These are phyloP conservation scores for Garra rufa DNA, from an alignment of 2,113 vertebrate genomes.

Conservation along the genomic window DNA sequence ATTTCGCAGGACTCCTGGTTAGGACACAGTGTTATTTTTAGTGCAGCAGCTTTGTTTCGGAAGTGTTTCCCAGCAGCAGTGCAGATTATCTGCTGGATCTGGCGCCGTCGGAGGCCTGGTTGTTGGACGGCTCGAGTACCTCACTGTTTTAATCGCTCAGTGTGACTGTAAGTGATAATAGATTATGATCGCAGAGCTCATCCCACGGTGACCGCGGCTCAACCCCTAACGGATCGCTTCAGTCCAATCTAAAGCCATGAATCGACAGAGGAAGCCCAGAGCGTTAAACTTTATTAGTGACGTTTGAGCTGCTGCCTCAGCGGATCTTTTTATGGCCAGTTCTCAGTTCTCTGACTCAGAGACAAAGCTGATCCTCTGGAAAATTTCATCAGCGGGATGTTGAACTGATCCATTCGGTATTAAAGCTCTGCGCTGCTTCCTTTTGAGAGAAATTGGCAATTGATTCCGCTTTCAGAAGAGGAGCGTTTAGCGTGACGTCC, in stretches of 20 bases:
- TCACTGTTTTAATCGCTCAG: constrained; percentile 4
- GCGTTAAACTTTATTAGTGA: neutral
- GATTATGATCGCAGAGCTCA: neutral
- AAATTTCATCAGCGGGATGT: constrained; percentile 43
- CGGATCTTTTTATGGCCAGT: constrained; percentile 47
- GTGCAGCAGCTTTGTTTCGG: neutral
- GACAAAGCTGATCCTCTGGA: constrained; percentile 48
- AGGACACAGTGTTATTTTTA: neutral
- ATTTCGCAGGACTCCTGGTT: neutral
- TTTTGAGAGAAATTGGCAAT: constrained; percentile 41
- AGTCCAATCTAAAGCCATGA: neutral
- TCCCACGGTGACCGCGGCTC: neutral
- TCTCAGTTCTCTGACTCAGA: constrained; percentile 43
- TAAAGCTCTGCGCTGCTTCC: constrained; percentile 1
- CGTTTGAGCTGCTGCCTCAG: neutral
- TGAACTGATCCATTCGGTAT: constrained; percentile 29
- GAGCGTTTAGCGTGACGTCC: constrained; percentile 24
- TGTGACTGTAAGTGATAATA: constrained; percentile 19
- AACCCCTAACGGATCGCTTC: neutral
- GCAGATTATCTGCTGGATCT: constrained; percentile 1
- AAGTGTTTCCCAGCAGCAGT: neutral
- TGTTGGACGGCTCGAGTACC: neutral
- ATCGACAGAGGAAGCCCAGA: neutral
- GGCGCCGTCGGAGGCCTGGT: neutral
- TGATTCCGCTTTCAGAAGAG: constrained; percentile 37